A percentile compares a stretch with the other conserved stretches of the same genome.
These are phyloP conservation scores for Cremastobaeus sp. DNA, from an alignment of 2,888 invertebrate genomes.

Conservation along the genomic window DNA sequence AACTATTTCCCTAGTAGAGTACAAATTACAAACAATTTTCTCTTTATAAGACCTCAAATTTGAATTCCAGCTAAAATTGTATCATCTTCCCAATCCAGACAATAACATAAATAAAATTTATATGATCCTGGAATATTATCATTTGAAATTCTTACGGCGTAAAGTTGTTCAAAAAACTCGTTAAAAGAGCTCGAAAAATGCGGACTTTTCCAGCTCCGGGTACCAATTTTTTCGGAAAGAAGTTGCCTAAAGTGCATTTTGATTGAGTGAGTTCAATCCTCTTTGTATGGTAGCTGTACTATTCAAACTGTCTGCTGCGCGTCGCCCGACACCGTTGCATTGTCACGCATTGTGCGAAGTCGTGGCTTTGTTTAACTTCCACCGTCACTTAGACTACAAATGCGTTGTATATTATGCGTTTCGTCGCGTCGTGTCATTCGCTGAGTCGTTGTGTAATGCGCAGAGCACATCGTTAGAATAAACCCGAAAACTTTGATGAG, in stretches of 20 bases:
- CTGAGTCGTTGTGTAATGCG: slow-evolving; percentile 30
- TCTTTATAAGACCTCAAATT: too few species aligned
- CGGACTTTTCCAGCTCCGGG: too few species aligned
- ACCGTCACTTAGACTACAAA: slow-evolving; percentile 59
- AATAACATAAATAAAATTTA: too few species aligned
- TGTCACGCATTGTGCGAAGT: slow-evolving; percentile 57
- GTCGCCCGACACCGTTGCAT: slow-evolving; percentile 38
- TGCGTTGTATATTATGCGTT: slow-evolving; percentile 47
- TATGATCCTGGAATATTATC: too few species aligned
- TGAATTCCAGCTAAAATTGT: too few species aligned
- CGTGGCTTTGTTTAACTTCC: slow-evolving; percentile 57
- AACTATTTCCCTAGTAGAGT: too few species aligned
- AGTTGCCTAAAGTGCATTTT: slow-evolving; percentile 19
- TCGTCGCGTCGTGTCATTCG: slow-evolving; percentile 46
- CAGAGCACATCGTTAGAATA: slow-evolving; percentile 49
- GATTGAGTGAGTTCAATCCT: slow-evolving; percentile 40
- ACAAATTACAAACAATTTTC: too few species aligned
- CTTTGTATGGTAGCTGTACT: slow-evolving; percentile 26
- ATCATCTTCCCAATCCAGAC: too few species aligned
- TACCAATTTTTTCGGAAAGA: too few species aligned
- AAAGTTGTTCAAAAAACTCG: too few species aligned
- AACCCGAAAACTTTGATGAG: slow-evolving; percentile 52
- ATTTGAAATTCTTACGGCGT: too few species aligned
- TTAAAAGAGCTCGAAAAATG: too few species aligned
- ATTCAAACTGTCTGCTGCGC: slow-evolving; percentile 43